A percentile compares a stretch with the other conserved stretches of the same genome.
phyloP scores from a whole-genome alignment of 1,140 invertebrate genomes.

The Zaprionus kolodkinae region DNA sequence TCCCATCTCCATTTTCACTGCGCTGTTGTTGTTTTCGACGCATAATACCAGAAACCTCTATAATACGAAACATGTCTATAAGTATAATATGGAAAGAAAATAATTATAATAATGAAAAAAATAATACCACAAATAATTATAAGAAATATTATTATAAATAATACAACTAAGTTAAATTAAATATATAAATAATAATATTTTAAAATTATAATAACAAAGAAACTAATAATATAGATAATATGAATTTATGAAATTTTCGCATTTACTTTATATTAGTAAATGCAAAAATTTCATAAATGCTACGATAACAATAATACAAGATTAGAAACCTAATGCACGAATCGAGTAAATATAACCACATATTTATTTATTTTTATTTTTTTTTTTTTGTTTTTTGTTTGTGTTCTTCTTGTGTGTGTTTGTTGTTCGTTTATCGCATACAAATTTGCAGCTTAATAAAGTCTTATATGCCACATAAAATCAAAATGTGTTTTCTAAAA shows the following conservation, averaged over 20 bases:
- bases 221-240: no score
- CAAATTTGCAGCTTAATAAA: constrained; percentile 18
- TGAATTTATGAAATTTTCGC: no score
- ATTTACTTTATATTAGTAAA: no score
- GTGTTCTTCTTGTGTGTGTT: constrained; percentile 21
- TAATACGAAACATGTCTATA: neutral
- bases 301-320: neutral
- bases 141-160: neutral
- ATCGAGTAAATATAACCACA: neutral
- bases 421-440: constrained; percentile 26
- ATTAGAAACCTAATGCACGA: neutral
- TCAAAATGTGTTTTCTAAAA: neutral
- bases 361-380: no score
- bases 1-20: neutral
- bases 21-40: constrained; percentile 16
- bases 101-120: neutral
- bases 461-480: constrained; percentile 4
- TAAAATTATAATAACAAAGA: neutral
- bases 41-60: constrained; percentile 13
- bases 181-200: neutral
- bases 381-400: neutral
- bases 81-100: neutral
- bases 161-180: neutral
- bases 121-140: neutral
- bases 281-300: neutral